Evolutionary conservation across 2,888 invertebrate genomes (phyloP).

Genomic region (Griposia aprilina): DNA sequence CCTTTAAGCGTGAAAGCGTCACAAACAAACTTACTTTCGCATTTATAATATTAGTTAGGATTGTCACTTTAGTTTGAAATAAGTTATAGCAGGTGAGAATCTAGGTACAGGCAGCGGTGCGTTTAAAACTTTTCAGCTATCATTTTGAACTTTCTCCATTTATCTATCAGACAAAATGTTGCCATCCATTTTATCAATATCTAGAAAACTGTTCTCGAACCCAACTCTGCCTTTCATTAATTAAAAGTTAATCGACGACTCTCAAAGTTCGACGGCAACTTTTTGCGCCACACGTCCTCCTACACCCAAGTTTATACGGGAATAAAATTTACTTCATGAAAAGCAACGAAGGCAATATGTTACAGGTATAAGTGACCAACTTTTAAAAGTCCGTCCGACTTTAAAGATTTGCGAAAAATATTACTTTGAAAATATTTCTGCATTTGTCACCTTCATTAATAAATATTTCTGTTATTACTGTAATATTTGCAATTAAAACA

Average conservation of each 20-base stretch:
- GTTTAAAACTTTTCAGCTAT: background rate
- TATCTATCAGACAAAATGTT: conserved; percentile 50
- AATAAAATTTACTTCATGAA: conserved; percentile 64
- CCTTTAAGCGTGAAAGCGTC: too few species aligned
- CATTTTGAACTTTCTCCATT: conserved; percentile 39
- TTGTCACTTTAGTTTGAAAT: background rate
- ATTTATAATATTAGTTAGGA: too few species aligned
- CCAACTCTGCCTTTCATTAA: conserved; percentile 74
- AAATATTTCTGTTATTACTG: conserved; percentile 5
- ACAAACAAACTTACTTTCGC: too few species aligned
- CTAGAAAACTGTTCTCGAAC: conserved; percentile 67
- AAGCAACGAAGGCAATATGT: conserved; percentile 57
- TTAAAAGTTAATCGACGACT: conserved; percentile 77
- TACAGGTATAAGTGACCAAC: conserved; percentile 56
- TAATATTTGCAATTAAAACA: conserved; percentile 37
- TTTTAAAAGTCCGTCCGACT: conserved; percentile 30
- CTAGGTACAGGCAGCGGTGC: background rate
- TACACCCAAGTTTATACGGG: conserved; percentile 49
- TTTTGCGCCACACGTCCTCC: conserved; percentile 62
- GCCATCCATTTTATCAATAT: conserved; percentile 62
- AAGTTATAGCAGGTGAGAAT: background rate
- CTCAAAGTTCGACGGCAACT: conserved; percentile 60
- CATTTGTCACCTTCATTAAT: background rate
- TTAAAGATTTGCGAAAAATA: conserved; percentile 46
- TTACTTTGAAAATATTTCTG: background rate